Base-by-base conservation (phyloP, 1,140 invertebrate species). In the Macrobrachium rosenbergii region DNA sequence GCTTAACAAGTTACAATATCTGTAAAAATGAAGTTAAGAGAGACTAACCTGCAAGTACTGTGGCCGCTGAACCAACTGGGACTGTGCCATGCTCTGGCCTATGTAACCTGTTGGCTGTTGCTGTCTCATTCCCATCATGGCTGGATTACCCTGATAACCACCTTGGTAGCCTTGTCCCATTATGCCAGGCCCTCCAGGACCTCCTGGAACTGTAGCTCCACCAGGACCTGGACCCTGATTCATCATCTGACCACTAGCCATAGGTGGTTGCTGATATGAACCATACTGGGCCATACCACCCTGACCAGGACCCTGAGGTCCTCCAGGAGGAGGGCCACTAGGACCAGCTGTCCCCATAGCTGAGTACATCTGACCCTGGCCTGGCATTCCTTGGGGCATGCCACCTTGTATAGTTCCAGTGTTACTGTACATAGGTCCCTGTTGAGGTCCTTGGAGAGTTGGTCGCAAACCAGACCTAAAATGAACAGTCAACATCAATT, bases 151-250 rank as follows among this genome's bases (percentile, higher is more conserved):
- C 28, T 90, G 88, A 16, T 88, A 88, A 28, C 87, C 86, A 58
- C 69, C 80, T 69, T 88, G 89, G 89, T 90, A 90, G 17, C 89
- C 88, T 43, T 90, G 89, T 64, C 87, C 59, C 89, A 90, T 90
- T 83, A 89, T 88, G 7, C 52, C 52, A 52, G 52, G 52, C 52
- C 52, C 52, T 52, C 52, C 52, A 10, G 83, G 83, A 52, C 87
- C 87, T 80, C 75, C 60, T 60, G 89, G 83, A 37, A 88, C 69
- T 77, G 72, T 83, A 45, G 62, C 78, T 67, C 87, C 89, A 23
- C 72, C 73, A 21, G 86, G 80, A 37, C 80, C 73, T 45, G 86
- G 80, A n/a, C 80, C 86, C n/a, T 88, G 86, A 28, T 23, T 73
- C 80, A 88, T 88, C 86, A 88, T 88, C 23, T 88, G 86, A 19